Conservation (phyloP, 2,113 vertebrate species). For the Xenopus laevis region DNA sequence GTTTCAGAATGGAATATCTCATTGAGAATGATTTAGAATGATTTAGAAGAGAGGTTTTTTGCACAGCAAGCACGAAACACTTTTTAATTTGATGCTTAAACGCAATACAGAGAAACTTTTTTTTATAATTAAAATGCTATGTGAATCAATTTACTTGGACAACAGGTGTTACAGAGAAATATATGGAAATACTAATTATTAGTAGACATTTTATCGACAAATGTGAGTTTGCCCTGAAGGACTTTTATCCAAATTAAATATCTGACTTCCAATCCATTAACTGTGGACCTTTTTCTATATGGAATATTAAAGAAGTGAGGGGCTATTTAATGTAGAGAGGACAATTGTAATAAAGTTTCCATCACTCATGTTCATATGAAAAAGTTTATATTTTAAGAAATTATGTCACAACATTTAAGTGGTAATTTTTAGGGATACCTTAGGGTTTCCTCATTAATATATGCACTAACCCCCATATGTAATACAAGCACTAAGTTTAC, state of each 20-base stretch:
- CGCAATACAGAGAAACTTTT: constrained; percentile 35
- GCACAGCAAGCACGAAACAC: constrained; percentile 18
- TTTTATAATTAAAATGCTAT: constrained; percentile 42
- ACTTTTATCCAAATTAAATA: background rate
- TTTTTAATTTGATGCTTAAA: constrained; percentile 40
- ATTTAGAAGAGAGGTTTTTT: constrained; percentile 32
- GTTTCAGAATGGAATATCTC: constrained; percentile 37
- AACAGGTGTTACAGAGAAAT: constrained; percentile 34
- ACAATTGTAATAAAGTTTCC: no score
- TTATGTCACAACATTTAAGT: no score
- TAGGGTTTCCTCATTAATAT: no score
- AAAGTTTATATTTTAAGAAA: no score
- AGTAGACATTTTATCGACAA: constrained; percentile 6
- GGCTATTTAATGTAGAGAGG: no score
- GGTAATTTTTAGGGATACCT: no score
- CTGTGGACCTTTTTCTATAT: no score
- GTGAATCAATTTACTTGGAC: constrained; percentile 43
- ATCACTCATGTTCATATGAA: no score
- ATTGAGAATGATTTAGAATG: constrained; percentile 36
- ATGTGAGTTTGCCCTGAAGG: constrained; percentile 8
- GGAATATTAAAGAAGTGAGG: no score
- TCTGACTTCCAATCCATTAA: background rate
- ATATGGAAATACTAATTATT: constrained; percentile 33
- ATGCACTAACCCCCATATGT: no score
- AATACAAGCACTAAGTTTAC: no score